Percentiles rank a stretch among this genome's conserved stretches.
phyloP scores from a whole-genome alignment of 2,113 vertebrate genomes.

The Pseudorectes ferrugineus region DNA sequence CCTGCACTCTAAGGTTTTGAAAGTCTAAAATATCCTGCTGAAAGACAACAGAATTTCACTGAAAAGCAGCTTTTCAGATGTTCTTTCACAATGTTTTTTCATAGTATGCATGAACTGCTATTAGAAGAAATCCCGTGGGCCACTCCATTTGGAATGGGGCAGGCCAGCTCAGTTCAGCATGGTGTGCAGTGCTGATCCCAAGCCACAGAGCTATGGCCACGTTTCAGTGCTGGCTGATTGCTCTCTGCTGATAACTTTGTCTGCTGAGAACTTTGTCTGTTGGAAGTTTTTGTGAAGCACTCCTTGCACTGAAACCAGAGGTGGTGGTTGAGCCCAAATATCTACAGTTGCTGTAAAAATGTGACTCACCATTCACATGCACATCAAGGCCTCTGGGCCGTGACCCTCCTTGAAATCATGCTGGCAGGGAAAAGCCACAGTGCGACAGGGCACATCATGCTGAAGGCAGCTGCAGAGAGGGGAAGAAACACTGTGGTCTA shows the following conservation, averaged over 20 bases:
- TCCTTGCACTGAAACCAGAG: not conserved
- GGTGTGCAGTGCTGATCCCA: not conserved
- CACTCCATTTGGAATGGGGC: rapidly evolving
- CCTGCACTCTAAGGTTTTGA: not conserved
- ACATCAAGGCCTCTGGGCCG: not conserved
- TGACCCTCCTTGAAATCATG: not conserved
- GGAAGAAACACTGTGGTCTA: not conserved
- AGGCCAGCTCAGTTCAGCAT: rapidly evolving
- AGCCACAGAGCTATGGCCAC: rapidly evolving
- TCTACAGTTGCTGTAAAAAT: not conserved
- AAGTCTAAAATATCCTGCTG: not conserved
- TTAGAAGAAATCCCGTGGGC: not conserved
- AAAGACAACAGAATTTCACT: not conserved
- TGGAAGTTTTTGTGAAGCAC: not conserved
- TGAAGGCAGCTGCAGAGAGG: not conserved
- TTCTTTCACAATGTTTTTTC: not conserved
- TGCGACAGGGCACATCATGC: not conserved
- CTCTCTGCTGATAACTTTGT: not conserved
- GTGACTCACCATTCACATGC: not conserved
- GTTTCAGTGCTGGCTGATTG: not conserved
- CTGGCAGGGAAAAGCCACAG: not conserved
- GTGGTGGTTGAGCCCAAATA: not conserved
- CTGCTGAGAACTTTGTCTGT: not conserved
- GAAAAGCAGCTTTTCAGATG: not conserved
- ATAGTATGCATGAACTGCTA: not conserved